phyloP scores from a whole-genome alignment of 2,888 invertebrate species.

The Pseudanteris insignis region DNA sequence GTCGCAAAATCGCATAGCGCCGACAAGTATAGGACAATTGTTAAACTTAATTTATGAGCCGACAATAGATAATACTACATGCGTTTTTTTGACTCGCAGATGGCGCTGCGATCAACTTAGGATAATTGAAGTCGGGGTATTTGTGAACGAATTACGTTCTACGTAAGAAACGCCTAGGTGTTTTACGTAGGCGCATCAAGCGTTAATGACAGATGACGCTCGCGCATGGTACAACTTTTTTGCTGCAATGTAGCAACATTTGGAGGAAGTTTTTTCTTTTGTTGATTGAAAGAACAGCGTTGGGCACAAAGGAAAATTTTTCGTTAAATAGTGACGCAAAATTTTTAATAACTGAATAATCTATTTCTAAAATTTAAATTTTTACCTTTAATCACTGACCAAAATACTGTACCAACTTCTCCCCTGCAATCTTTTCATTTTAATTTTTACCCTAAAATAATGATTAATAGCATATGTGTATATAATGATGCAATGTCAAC shows the following conservation, averaged over 20 bases:
- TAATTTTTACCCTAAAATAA: conserved; percentile 18
- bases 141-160: conserved; percentile 1
- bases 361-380: conserved; percentile 1
- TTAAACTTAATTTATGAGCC: neutral
- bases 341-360: conserved; percentile 18
- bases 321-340: conserved; percentile 2
- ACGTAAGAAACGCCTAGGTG: neutral
- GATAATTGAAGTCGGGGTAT: conserved; percentile 3
- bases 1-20: neutral
- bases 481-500: conserved; percentile 43
- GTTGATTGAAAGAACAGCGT: conserved; percentile 2
- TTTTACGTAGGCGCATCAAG: neutral
- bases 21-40: conserved; percentile 6
- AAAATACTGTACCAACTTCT: conserved; percentile 3
- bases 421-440: conserved; percentile 7
- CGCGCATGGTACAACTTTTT: conserved; percentile 21
- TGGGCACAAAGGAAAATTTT: conserved; percentile 18
- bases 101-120: conserved; percentile 14
- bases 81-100: neutral
- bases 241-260: conserved; percentile 24
- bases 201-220: conserved; percentile 11
- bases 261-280: neutral
- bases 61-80: neutral
- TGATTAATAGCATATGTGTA: conserved; percentile 42
- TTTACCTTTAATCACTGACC: conserved; percentile 24